Percentiles rank a stretch among this genome's conserved stretches.
phyloP scores from a whole-genome alignment of 2,888 invertebrate genomes.

The Xestia rhomboidea region DNA sequence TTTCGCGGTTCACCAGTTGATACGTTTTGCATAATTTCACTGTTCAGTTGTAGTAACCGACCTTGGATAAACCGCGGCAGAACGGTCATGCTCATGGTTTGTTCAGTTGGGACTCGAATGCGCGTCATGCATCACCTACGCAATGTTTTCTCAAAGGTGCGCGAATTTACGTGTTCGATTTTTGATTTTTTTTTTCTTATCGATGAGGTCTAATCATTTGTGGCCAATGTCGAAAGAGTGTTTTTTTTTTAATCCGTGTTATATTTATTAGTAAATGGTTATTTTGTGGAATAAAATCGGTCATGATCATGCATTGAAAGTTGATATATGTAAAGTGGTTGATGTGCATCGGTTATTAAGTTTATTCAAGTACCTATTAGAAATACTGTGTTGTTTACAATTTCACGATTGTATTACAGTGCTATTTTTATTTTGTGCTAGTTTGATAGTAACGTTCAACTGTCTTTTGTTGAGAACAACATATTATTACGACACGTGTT shows the following conservation, averaged over 20 bases:
- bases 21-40: conserved; percentile 79
- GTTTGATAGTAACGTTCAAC: background rate
- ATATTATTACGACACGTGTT: conserved; percentile 1
- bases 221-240: background rate
- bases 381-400: conserved; percentile 40
- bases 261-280: background rate
- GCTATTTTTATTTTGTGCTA: conserved; percentile 24
- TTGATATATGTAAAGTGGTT: conserved; percentile 53
- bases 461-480: conserved; percentile 22
- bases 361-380: conserved; percentile 26
- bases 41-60: conserved; percentile 69
- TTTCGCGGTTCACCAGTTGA: conserved; percentile 74
- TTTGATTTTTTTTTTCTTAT: conserved; percentile 42
- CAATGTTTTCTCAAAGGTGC: conserved; percentile 86
- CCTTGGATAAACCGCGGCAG: conserved; percentile 69
- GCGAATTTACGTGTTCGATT: conserved; percentile 61
- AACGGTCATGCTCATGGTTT: conserved; percentile 74
- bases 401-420: conserved; percentile 25
- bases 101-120: conserved; percentile 79
- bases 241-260: conserved; percentile 1
- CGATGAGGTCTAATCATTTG: conserved; percentile 19
- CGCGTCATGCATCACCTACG: conserved; percentile 88
- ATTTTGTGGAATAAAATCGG: conserved; percentile 46
- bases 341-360: conserved; percentile 43
- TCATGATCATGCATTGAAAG: conserved; percentile 49